Evolutionary conservation across 1,140 invertebrate species (phyloP).

Genomic region (Macrocentrus cingulum): DNA sequence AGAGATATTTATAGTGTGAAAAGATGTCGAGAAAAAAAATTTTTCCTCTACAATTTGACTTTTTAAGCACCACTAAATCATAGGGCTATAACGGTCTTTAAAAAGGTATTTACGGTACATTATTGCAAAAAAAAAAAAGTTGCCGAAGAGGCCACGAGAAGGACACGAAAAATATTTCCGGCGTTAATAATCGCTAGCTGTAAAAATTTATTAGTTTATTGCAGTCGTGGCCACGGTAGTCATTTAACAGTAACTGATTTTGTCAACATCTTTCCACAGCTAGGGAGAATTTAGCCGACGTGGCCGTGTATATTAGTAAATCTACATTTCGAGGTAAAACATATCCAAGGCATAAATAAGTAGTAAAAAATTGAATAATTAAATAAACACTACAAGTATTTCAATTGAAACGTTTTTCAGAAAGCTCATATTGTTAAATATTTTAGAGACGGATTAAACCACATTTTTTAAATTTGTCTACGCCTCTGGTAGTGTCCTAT

Average conservation of each 20-base stretch:
- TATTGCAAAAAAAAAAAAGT: not conserved
- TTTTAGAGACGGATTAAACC: too few relatives aligned
- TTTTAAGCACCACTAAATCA: too few relatives aligned
- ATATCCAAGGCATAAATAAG: too few relatives aligned
- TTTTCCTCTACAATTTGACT: too few relatives aligned
- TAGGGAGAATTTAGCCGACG: not conserved
- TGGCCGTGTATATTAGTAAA: not conserved
- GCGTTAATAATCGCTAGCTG: slow-evolving; percentile 39
- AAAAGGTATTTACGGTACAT: slow-evolving; percentile 1
- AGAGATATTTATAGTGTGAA: too few relatives aligned
- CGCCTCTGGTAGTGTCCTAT: too few relatives aligned
- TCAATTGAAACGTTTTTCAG: too few relatives aligned
- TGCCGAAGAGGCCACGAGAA: not conserved
- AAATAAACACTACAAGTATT: too few relatives aligned
- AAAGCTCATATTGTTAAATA: too few relatives aligned
- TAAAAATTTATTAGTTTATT: slow-evolving; percentile 53
- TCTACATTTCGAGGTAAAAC: not conserved
- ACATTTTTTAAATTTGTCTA: not conserved
- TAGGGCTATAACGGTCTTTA: slow-evolving; percentile 15
- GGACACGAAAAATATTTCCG: slow-evolving; percentile 41
- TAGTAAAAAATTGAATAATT: too few relatives aligned
- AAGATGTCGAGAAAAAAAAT: too few relatives aligned
- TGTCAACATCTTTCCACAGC: slow-evolving; percentile 32
- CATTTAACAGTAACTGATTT: slow-evolving; percentile 41
- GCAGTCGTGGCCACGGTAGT: slow-evolving; percentile 33